Percentiles rank a stretch among this genome's conserved stretches.
These are phyloP conservation scores for Scolopax mira DNA, from an alignment of 2,113 vertebrate species.

Conservation along the genomic window DNA sequence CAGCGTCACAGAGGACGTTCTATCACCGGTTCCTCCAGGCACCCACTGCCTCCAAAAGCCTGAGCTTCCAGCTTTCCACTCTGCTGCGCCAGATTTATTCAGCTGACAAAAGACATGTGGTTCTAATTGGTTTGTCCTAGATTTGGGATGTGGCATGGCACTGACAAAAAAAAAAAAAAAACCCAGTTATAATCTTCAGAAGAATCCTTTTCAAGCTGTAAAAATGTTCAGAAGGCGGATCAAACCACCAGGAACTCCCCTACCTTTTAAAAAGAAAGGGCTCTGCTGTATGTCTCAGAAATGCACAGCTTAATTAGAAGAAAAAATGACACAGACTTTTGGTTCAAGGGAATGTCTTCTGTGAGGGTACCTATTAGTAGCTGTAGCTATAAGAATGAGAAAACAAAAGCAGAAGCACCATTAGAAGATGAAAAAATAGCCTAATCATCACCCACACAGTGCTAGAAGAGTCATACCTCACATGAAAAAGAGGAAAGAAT, in stretches of 20 bases:
- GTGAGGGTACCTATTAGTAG: background rate
- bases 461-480: background rate
- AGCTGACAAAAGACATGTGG: background rate
- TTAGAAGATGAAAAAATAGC: background rate
- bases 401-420: background rate
- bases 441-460: accelerated
- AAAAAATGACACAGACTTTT: background rate
- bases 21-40: background rate
- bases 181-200: background rate
- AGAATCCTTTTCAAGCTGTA: background rate
- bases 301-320: background rate
- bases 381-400: background rate
- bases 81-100: background rate
- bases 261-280: background rate
- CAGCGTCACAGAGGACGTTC: background rate
- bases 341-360: background rate
- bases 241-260: background rate
- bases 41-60: background rate
- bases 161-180: background rate
- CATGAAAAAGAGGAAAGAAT: background rate
- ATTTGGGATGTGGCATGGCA: background rate
- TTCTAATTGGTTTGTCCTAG: conserved; percentile 8
- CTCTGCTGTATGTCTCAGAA: background rate
- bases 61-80: background rate
- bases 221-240: background rate